Conservation (phyloP, 2,797 vertebrate genomes). For the Numenius phaeopus region DNA sequence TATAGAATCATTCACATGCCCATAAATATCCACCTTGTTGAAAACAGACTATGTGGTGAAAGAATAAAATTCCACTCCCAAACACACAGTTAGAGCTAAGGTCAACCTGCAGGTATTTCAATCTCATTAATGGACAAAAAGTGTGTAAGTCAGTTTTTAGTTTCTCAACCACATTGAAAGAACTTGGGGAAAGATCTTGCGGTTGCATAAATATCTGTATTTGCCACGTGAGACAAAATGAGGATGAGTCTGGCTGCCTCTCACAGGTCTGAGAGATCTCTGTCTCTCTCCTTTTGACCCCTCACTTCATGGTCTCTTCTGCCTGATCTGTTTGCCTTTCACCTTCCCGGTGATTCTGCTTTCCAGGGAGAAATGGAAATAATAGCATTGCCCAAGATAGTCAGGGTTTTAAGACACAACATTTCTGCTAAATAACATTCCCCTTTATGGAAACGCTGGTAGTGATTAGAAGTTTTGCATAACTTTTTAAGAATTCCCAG, state of each 20-base stretch:
- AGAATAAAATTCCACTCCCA: background rate
- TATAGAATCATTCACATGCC: background rate
- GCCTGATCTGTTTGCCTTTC: background rate
- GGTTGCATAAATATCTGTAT: background rate
- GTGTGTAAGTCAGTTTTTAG: background rate
- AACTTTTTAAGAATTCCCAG: background rate
- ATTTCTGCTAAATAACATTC: background rate
- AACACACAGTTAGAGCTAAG: background rate
- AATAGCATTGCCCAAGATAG: background rate
- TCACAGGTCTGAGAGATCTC: background rate
- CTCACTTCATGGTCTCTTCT: background rate
- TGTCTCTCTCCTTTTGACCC: background rate
- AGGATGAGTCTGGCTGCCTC: background rate
- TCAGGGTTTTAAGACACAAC: background rate
- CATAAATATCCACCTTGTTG: background rate
- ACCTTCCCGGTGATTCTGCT: background rate
- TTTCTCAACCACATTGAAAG: background rate
- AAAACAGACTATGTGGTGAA: background rate
- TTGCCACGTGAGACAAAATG: background rate
- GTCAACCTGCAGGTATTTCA: background rate
- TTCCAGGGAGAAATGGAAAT: background rate
- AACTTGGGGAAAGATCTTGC: background rate
- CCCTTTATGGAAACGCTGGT: background rate
- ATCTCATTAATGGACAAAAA: background rate
- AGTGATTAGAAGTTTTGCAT: background rate